Conservation (phyloP, 2,113 vertebrate genomes). For the Hydropotes inermis region DNA sequence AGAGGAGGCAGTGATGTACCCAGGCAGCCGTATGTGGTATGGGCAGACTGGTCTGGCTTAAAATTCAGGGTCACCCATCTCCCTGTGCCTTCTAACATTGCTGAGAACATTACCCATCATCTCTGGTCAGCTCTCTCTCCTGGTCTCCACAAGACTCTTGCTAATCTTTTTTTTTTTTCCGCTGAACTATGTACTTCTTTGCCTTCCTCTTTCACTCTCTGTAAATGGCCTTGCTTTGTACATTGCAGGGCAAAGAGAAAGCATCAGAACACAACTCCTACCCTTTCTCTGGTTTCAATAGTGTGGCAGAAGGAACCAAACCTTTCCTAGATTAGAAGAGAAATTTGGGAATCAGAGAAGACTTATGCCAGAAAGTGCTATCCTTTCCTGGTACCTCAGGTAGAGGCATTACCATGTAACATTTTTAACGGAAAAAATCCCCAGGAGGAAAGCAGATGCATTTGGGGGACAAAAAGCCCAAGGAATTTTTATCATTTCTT, state of each 20-base stretch:
- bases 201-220: neutral
- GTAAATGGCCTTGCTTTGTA: neutral
- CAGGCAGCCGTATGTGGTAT: fast-evolving
- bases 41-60: neutral
- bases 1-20: neutral
- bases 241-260: neutral
- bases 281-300: neutral
- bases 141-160: neutral
- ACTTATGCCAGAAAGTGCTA: neutral
- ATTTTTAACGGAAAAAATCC: neutral
- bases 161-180: neutral
- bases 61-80: neutral
- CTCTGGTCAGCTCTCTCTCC: neutral
- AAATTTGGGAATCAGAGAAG: neutral
- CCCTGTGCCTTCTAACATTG: neutral
- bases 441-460: neutral
- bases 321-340: neutral
- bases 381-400: neutral
- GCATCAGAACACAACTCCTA: neutral
- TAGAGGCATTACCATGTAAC: neutral
- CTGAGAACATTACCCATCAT: neutral
- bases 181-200: neutral
- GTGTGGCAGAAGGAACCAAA: neutral
- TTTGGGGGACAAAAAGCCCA: neutral
- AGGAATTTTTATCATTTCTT: neutral